These are phyloP conservation scores for Thumatha senex DNA, from an alignment of 2,888 invertebrate species.

Conservation along the genomic window DNA sequence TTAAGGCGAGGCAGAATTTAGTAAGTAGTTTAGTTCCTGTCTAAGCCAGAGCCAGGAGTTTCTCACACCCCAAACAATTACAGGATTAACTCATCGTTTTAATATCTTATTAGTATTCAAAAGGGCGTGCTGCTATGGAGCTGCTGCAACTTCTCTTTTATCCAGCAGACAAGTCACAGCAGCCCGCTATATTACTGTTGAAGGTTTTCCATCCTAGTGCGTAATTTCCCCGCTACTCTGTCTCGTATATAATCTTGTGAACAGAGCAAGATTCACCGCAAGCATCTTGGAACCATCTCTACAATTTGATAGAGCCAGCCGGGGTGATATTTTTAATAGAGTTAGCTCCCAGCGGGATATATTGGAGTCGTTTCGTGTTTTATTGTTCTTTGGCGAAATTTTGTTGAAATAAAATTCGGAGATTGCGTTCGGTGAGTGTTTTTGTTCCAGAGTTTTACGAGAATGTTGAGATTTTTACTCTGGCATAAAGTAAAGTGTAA, in stretches of 20 bases:
- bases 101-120: too few relatives aligned
- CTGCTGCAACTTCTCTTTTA: too few relatives aligned
- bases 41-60: too few relatives aligned
- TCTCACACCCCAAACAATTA: too few relatives aligned
- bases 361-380: conserved; percentile 32
- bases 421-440: conserved; percentile 23
- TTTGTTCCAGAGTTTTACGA: conserved; percentile 21
- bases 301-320: conserved; percentile 57
- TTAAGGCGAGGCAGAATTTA: too few relatives aligned
- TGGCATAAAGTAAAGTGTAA: background rate
- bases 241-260: conserved; percentile 75
- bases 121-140: too few relatives aligned
- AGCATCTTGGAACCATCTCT: conserved; percentile 60
- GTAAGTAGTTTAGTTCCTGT: too few relatives aligned
- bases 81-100: too few relatives aligned
- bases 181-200: background rate
- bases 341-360: conserved; percentile 34
- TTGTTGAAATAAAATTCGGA: conserved; percentile 36
- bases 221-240: conserved; percentile 52
- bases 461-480: conserved; percentile 3
- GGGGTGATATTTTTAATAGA: conserved; percentile 53
- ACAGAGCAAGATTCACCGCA: conserved; percentile 69
- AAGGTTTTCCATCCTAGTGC: conserved; percentile 40
- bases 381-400: conserved; percentile 39
- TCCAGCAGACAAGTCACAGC: too few relatives aligned